Percentiles rank a stretch among this genome's conserved stretches.
Conservation (phyloP, 2,888 invertebrate species). For the Notocelia uddmanniana region DNA sequence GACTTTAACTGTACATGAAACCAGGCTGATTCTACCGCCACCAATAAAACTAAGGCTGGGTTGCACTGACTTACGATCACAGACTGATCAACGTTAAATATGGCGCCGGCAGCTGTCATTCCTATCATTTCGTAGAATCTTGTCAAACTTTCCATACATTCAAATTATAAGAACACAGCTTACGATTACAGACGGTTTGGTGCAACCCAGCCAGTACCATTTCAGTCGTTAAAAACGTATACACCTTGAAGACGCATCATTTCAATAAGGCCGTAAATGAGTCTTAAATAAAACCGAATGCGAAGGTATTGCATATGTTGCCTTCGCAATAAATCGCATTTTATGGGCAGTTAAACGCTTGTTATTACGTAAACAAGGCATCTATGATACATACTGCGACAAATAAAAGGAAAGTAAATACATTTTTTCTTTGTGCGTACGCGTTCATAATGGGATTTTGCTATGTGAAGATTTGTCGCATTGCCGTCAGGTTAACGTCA, state of each 20-base stretch:
- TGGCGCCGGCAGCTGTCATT: too few relatives aligned
- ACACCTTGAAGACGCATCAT: slow-evolving; percentile 27
- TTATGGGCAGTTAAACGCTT: slow-evolving; percentile 79
- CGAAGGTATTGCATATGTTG: slow-evolving; percentile 68
- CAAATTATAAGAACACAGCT: not conserved
- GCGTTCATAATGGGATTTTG: slow-evolving; percentile 30
- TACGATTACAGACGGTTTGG: not conserved
- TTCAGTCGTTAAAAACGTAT: slow-evolving; percentile 20
- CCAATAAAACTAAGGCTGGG: too few relatives aligned
- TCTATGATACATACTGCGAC: slow-evolving; percentile 57
- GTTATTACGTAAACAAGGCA: slow-evolving; percentile 72
- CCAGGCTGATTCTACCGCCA: too few relatives aligned
- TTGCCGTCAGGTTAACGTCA: not conserved
- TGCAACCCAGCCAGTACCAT: not conserved
- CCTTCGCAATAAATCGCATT: slow-evolving; percentile 69
- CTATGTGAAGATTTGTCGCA: slow-evolving; percentile 8
- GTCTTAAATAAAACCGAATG: slow-evolving; percentile 63
- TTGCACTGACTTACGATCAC: too few relatives aligned
- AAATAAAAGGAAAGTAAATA: slow-evolving; percentile 56
- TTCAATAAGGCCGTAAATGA: slow-evolving; percentile 47
- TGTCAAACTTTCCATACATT: too few relatives aligned
- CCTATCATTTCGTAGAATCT: too few relatives aligned
- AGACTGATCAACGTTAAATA: too few relatives aligned
- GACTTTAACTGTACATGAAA: too few relatives aligned
- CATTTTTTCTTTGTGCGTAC: slow-evolving; percentile 28